phyloP scores from a whole-genome alignment of 2,888 invertebrate species.

The Oligia fasciuncula region DNA sequence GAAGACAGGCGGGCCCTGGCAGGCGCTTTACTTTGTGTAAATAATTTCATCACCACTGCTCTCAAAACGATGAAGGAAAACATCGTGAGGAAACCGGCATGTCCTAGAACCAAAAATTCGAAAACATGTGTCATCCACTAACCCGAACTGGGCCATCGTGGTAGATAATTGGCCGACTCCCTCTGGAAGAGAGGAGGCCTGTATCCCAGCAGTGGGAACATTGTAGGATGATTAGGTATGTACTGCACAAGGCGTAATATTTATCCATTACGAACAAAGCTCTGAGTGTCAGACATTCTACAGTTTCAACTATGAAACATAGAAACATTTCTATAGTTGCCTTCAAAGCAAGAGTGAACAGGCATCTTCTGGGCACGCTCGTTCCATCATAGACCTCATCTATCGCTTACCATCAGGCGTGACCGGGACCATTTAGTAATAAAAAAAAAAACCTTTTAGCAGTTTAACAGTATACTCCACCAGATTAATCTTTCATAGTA shows the following conservation, averaged over 20 bases:
- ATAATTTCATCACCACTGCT: background rate
- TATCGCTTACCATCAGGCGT: too few species aligned
- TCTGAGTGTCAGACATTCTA: background rate
- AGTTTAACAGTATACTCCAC: background rate
- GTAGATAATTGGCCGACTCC: background rate
- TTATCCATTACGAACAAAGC: background rate
- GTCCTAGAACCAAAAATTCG: background rate
- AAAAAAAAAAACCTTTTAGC: slow-evolving; percentile 6
- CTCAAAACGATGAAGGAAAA: background rate
- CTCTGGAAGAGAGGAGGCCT: background rate
- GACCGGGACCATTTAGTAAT: too few species aligned
- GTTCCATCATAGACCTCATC: too few species aligned
- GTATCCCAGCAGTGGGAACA: background rate
- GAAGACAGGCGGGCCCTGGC: background rate
- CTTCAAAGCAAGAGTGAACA: too few species aligned
- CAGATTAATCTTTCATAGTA: slow-evolving; percentile 39
- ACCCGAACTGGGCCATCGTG: background rate
- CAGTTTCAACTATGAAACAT: background rate
- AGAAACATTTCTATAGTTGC: too few species aligned
- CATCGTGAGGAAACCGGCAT: background rate
- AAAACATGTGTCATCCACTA: background rate
- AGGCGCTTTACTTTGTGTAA: background rate
- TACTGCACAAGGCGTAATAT: background rate
- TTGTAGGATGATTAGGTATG: background rate
- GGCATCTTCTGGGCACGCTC: too few species aligned